phyloP scores from a whole-genome alignment of 2,888 invertebrate species.

The Polydesmus complanatus region DNA sequence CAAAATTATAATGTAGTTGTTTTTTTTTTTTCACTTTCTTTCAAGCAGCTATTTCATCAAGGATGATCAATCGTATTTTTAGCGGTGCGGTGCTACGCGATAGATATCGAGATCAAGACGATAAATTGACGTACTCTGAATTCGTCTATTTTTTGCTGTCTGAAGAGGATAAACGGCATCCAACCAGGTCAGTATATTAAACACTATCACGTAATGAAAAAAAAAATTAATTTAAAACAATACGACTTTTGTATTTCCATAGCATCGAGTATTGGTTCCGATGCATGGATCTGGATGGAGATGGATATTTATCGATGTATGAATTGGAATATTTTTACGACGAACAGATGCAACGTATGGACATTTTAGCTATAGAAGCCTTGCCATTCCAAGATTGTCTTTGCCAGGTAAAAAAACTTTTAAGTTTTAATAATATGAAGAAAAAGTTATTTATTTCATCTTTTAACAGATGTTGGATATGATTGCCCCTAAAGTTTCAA shows the following conservation, averaged over 20 bases:
- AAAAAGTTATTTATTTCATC: constrained; percentile 7
- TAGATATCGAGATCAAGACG: constrained; percentile 37
- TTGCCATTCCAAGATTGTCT: constrained; percentile 89
- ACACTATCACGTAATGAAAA: not conserved
- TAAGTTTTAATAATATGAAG: not conserved
- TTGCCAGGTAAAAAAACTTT: constrained; percentile 47
- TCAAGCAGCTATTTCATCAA: constrained; percentile 73
- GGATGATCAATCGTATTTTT: constrained; percentile 93
- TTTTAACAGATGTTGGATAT: constrained; percentile 80
- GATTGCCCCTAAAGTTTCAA: constrained; percentile 70
- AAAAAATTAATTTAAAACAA: not conserved
- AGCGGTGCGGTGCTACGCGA: constrained; percentile 90
- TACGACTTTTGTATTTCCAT: constrained; percentile 19
- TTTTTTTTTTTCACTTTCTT: too few species aligned
- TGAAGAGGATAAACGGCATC: constrained; percentile 96
- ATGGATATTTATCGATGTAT: constrained; percentile 93
- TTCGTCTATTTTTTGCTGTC: constrained; percentile 98
- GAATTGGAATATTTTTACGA: constrained; percentile 91
- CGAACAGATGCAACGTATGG: constrained; percentile 94
- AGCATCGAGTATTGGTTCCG: constrained; percentile 48
- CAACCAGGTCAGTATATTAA: constrained; percentile 49
- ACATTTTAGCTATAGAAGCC: constrained; percentile 91
- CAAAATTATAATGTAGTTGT: not conserved
- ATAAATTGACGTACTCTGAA: constrained; percentile 91
- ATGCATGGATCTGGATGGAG: constrained; percentile 97